Evolutionary conservation across 2,888 invertebrate species (phyloP).

Genomic region (Notodonta ziczac): DNA sequence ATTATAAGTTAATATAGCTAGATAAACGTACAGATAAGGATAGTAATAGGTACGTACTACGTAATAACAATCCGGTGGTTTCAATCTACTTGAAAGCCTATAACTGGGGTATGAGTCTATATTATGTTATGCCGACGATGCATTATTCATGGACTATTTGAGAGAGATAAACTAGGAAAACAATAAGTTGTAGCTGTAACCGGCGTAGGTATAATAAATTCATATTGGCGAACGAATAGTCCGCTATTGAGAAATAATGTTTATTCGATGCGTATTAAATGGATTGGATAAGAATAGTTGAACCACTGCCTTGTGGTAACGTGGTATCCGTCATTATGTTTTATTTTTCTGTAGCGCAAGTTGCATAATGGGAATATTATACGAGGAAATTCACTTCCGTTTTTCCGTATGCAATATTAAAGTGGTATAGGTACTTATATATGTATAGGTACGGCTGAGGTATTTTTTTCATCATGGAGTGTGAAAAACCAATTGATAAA

Average conservation of each 20-base stretch:
- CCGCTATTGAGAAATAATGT: constrained; percentile 39
- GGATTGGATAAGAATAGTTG: constrained; percentile 22
- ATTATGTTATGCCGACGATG: constrained; percentile 55
- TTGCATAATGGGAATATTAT: background rate
- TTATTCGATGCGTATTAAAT: constrained; percentile 22
- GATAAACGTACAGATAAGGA: constrained; percentile 39
- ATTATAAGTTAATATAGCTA: constrained; percentile 26
- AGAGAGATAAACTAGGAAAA: constrained; percentile 46
- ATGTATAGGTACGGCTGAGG: too few relatives aligned
- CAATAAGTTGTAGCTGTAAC: constrained; percentile 40
- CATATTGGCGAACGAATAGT: constrained; percentile 44
- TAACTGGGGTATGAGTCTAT: constrained; percentile 35
- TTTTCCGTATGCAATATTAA: too few relatives aligned
- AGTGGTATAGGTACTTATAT: too few relatives aligned
- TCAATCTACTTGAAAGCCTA: constrained; percentile 72
- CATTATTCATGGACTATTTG: constrained; percentile 66
- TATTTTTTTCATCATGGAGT: too few relatives aligned
- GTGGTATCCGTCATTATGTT: background rate
- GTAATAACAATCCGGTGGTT: constrained; percentile 56
- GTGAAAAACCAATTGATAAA: too few relatives aligned
- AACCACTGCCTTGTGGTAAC: background rate
- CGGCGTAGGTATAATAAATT: constrained; percentile 39
- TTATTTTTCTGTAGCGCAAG: background rate
- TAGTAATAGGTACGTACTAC: constrained; percentile 11
- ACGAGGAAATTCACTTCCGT: too few relatives aligned